Evolutionary conservation across 2,888 invertebrate genomes (phyloP).

Genomic region (Syrista parreyssii): DNA sequence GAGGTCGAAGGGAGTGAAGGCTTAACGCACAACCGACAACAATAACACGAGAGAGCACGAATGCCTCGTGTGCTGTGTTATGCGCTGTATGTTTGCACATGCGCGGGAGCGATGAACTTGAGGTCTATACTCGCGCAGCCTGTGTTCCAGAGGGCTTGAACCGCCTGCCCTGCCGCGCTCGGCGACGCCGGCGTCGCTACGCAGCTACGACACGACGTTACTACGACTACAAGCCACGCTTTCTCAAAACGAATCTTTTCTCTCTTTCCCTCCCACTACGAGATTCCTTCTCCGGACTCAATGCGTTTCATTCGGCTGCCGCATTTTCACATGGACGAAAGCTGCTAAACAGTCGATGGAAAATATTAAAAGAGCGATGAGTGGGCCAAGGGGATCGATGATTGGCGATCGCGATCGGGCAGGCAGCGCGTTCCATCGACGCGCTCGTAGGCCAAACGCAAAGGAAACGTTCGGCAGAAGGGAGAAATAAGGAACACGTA

Average conservation of each 20-base stretch:
- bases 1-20: conserved; percentile 23
- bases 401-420: conserved; percentile 15
- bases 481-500: conserved; percentile 44
- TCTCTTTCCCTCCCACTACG: background rate
- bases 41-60: conserved; percentile 29
- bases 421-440: background rate
- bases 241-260: background rate
- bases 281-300: too few species aligned
- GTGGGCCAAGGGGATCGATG: conserved; percentile 17
- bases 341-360: conserved; percentile 18
- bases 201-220: conserved; percentile 3
- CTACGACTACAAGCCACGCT: background rate
- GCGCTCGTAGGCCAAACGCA: conserved; percentile 1
- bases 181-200: background rate
- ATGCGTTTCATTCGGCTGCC: too few species aligned
- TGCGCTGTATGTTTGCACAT: conserved; percentile 54
- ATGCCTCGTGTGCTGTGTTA: conserved; percentile 34
- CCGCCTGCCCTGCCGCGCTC: too few species aligned
- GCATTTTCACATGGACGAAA: background rate
- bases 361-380: background rate
- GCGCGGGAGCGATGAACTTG: conserved; percentile 61
- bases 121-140: conserved; percentile 27
- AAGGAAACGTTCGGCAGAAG: conserved; percentile 31
- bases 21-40: conserved; percentile 17
- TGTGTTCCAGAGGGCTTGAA: conserved; percentile 6